Base-by-base conservation (phyloP, 2,888 invertebrate species). In the Andricus quercusramuli region DNA sequence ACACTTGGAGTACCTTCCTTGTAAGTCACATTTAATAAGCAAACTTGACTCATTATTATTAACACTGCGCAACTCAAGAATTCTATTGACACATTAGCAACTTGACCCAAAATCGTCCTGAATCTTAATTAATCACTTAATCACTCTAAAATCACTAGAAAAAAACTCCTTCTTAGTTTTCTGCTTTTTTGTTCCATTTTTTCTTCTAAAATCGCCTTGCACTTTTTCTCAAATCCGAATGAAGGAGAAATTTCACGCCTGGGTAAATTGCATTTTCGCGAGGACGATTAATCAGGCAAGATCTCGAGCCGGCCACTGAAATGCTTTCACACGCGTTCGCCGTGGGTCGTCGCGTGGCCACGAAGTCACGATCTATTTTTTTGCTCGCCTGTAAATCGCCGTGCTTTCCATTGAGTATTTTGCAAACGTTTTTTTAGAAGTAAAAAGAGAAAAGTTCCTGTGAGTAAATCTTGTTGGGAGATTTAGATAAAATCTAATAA, bases 191-290 rank as follows among this genome's bases (percentile, higher is more conserved):
- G 47, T 47, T 66, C 2, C 5, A 44, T 68, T 44, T 20, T 68
- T 41, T 44, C n/a, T 41, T 29, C 13, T 44, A 17, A 17, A 51
- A 56, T 74, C 70, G 11, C 51, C 79, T 87, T 87, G 56, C n/a
- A 59, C 17, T 74, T 74, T 74, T 74, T 29, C 11, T 74, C 70
- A 74, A 70, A 74, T 51, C 32, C 70, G 83, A 82, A 86, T 83
- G 83, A 83, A 87, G 87, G 89, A 88, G 88, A 88, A 88, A 88
- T 87, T 86, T 86, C 85, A 84, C 88, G 86, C 84, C 84, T 82
- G 80, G 80, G 87, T 88, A 89, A 84, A 88, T 88, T 88, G 88
- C 89, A 84, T 84, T 88, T 86, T 86, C 85, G 85, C 87, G 85
- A 83, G 86, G 83, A 82, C 85, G 80, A 83, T 83, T 83, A 84